Base-by-base conservation (phyloP, 2,797 vertebrate species). In the Cynopterus sphinx region DNA sequence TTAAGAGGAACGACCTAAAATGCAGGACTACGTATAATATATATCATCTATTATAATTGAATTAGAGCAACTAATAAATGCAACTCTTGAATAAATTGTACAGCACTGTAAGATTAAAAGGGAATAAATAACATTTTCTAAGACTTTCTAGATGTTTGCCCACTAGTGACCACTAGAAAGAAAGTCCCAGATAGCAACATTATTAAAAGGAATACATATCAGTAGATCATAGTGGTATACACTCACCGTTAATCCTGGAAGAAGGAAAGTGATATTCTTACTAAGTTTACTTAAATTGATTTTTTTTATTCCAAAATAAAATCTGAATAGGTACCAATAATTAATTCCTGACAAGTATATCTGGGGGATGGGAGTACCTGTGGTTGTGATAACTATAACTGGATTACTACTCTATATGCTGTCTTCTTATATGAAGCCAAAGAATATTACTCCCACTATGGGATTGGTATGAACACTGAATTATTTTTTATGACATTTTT, bases 1-100 rank as follows among this genome's bases (percentile, higher is more conserved):
- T 96, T 63, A 71, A 93, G 57, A 70, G 5, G 43, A 87, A 96
- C 41, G 28, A 65, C 26, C 73, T 94, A 28, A 83, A 82, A 70
- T 49, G 9, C 33, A 88, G 67, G 49, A 51, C 9, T 51, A 82
- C 49, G 21, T 71, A 46, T 5, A 63, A 33, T n/a, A 55, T 26
- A 31, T 26, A 68, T 12, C 63, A 75, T 43, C 17, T 78, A 2
- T 36, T 65, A 1, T 53, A 59, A 36, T 24, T 73, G 41, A 77
- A 82, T 28, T 57, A 74, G 51, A 90, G 0, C 63, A 78, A 9
- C 87, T 91, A 57, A 65, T 73, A 85, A 75, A 33, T 5, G 6
- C 74, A 9, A 51, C 55, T 53, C 0, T 43, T 83, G 55, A 61
- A 36, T 74, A 87, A 51, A 39, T 81, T 83, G 10, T 16, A 53